Percentiles rank a stretch among this genome's conserved stretches.
These are phyloP conservation scores for Tachyglossus aculeatus DNA, from an alignment of 2,797 vertebrate species.

Conservation along the genomic window DNA sequence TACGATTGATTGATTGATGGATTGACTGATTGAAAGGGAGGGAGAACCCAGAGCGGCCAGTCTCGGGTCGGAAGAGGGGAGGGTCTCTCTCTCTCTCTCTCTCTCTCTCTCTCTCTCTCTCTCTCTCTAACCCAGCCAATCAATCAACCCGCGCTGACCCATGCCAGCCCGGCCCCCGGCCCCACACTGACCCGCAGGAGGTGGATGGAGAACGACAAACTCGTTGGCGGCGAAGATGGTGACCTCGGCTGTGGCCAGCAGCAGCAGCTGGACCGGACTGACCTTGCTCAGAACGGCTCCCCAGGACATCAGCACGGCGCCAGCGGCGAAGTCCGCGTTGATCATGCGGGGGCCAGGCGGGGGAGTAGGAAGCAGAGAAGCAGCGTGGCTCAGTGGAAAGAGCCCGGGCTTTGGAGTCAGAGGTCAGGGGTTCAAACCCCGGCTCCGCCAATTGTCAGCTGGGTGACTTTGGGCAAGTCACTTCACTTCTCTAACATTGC, in stretches of 20 bases:
- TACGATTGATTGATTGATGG: too few species aligned
- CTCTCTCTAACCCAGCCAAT: neutral
- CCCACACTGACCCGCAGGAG: conserved; percentile 77
- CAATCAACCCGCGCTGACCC: neutral
- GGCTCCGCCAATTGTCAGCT: too few species aligned
- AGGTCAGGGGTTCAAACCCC: accelerated
- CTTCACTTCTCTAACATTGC: too few species aligned
- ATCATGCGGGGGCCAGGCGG: conserved; percentile 68
- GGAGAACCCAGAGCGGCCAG: too few species aligned
- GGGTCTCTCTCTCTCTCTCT: neutral
- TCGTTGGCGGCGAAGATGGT: conserved; percentile 85
- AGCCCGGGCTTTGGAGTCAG: accelerated
- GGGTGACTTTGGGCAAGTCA: too few species aligned
- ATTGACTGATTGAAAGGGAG: too few species aligned
- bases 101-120: neutral
- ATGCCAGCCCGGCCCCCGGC: neutral
- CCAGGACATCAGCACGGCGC: conserved; percentile 84
- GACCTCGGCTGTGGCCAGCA: conserved; percentile 88
- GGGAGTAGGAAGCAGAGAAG: neutral
- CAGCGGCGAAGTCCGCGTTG: conserved; percentile 88
- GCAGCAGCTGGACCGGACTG: conserved; percentile 84
- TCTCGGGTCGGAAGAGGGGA: accelerated
- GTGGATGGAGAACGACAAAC: conserved; percentile 80
- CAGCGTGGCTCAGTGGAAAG: too few species aligned
- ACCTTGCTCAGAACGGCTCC: conserved; percentile 89